Conservation (phyloP, 2,797 vertebrate species). For the Gymnothorax reevesii region DNA sequence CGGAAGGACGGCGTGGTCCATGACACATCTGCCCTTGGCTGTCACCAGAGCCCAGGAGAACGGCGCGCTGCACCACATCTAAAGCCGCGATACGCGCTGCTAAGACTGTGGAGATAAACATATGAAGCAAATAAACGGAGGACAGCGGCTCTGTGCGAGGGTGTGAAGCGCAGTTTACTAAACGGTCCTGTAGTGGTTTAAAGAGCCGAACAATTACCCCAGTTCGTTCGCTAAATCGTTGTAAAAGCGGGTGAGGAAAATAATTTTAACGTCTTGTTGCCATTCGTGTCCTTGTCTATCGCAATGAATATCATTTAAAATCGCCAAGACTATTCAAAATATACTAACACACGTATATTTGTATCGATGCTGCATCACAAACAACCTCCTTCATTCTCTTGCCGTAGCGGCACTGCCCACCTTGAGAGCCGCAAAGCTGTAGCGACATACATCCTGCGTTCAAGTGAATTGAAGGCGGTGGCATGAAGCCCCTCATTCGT, state of each 20-base stretch:
- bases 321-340: slow-evolving; percentile 11
- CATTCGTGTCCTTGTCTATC: background rate
- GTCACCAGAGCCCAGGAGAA: background rate
- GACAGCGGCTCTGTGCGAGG: background rate
- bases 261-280: background rate
- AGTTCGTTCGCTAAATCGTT: background rate
- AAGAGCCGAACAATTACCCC: slow-evolving; percentile 5
- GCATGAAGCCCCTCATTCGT: slow-evolving; percentile 16
- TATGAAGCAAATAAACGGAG: background rate
- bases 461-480: background rate
- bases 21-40: slow-evolving; percentile 43
- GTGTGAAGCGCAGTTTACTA: background rate
- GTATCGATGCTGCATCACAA: slow-evolving; percentile 29
- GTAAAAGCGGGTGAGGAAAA: background rate
- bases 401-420: slow-evolving; percentile 8
- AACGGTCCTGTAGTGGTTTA: background rate
- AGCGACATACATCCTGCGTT: background rate
- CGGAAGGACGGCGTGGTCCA: slow-evolving; percentile 14
- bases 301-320: background rate
- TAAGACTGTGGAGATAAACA: background rate
- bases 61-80: slow-evolving; percentile 9
- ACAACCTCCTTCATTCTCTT: background rate
- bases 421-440: background rate
- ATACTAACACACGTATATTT: background rate
- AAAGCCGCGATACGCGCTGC: background rate